Evolutionary conservation across 37 sponge, comb jelly and placozoan genomes (phyloP).

Genomic region (Petrosia ficiformis): DNA sequence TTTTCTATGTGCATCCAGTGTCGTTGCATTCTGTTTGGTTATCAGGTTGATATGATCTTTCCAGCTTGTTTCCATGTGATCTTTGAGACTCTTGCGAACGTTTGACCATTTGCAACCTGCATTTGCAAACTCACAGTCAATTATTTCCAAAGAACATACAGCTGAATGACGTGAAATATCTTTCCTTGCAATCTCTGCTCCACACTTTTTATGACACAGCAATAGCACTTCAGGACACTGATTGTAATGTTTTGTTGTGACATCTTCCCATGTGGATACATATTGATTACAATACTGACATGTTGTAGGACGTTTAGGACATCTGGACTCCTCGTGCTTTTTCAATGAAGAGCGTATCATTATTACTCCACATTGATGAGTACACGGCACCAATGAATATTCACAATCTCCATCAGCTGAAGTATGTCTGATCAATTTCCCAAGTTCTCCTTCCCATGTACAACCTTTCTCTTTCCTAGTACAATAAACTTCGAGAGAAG

Average conservation of each 20-base stretch:
- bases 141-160: not conserved
- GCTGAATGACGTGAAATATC: not conserved
- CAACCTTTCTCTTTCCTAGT: slow-evolving; percentile 55
- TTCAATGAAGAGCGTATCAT: slow-evolving; percentile 21
- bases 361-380: slow-evolving; percentile 44
- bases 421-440: slow-evolving; percentile 22
- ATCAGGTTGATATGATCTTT: not conserved
- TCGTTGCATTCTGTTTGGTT: no score
- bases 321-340: slow-evolving; percentile 39
- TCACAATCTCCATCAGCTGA: slow-evolving; percentile 28
- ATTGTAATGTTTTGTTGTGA: slow-evolving; percentile 37
- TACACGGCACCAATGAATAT: slow-evolving; percentile 24
- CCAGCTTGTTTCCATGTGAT: not conserved
- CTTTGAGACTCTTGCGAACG: not conserved
- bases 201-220: slow-evolving; percentile 54
- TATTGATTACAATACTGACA: slow-evolving; percentile 59
- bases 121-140: not conserved
- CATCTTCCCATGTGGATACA: slow-evolving; percentile 18
- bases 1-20: no score
- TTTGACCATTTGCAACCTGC: not conserved
- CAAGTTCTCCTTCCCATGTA: slow-evolving; percentile 48
- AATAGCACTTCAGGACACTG: slow-evolving; percentile 55
- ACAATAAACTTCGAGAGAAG: slow-evolving; percentile 36
- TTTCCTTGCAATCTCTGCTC: not conserved
- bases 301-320: slow-evolving; percentile 17